These are phyloP conservation scores for Apomyelois bistriatella DNA, from an alignment of 2,888 invertebrate genomes.

Conservation along the genomic window DNA sequence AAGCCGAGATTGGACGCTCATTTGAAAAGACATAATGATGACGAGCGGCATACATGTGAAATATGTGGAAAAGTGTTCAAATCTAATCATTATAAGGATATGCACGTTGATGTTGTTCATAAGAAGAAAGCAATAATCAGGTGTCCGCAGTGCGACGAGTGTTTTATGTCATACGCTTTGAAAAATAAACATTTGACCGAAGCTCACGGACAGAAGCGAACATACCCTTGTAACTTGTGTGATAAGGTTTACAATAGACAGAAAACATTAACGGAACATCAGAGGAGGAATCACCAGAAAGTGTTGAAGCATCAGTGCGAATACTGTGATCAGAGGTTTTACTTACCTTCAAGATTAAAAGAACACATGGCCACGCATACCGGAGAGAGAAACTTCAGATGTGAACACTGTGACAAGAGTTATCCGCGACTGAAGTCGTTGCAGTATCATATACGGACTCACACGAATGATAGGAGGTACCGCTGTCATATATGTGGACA, in stretches of 20 bases:
- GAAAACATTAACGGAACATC: conserved; percentile 67
- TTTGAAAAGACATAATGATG: conserved; percentile 66
- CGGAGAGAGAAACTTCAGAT: conserved; percentile 76
- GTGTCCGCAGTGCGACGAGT: conserved; percentile 66
- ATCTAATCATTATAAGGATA: conserved; percentile 67
- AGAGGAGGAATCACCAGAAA: conserved; percentile 64
- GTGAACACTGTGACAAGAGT: conserved; percentile 80
- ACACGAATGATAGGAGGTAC: conserved; percentile 79
- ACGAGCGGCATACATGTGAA: conserved; percentile 74
- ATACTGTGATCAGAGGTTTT: conserved; percentile 76
- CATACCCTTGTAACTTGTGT: conserved; percentile 67
- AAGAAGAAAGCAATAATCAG: conserved; percentile 67
- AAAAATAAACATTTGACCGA: conserved; percentile 68
- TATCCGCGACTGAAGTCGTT: conserved; percentile 80
- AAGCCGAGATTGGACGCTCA: conserved; percentile 72
- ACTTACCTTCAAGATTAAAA: conserved; percentile 61
- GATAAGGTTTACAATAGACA: conserved; percentile 70
- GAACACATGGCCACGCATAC: conserved; percentile 79
- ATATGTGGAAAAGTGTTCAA: conserved; percentile 72
- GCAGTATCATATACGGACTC: conserved; percentile 80
- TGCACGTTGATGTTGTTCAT: conserved; percentile 70
- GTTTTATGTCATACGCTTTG: conserved; percentile 68
- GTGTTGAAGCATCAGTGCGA: conserved; percentile 76
- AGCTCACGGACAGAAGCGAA: conserved; percentile 64
- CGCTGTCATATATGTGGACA: conserved; percentile 78